Evolutionary conservation across 2,113 vertebrate species (phyloP), one percentile per base, ranked within the genome.

Genomic region (Cyprinodon variegatus): DNA sequence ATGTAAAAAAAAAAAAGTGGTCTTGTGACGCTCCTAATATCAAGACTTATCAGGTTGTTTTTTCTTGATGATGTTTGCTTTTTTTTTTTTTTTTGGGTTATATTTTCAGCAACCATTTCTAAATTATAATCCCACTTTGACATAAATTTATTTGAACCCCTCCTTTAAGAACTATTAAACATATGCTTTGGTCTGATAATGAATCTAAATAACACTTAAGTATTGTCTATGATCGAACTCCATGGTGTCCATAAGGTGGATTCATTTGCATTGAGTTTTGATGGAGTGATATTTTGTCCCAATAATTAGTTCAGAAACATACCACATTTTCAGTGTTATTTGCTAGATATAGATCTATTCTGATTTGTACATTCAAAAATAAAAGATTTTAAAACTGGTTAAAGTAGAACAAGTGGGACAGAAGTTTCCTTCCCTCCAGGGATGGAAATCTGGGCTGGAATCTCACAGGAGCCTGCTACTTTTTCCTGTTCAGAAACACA

Each of bases 381-480:
- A 36, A 4, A 67, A 41, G 37, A 53, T 62, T 17, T 5, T 50
- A 45, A 5, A 68, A n/a, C 39, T 22, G 0, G 36, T 3, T 37
- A 15, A 60, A 76, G 45, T 7, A 37, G 61, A 76, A 36, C 62
- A 43, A 68, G 69, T 2, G 40, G 71, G 70, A 41, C 48, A 65
- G 48, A 74, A 14, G 40, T 59, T 41, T 78, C 74, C 68, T 86
- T 38, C 29, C 60, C 72, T 79, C 39, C 65, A 75, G 37, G 45
- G 75, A 86, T 63, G 78, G 65, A 90, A 89, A 76, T 85, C 70
- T 70, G 64, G 8, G 9, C 74, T 84, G 91, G 93, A 95, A 94
- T 94, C 72, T 94, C 68, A 50, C 93, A 87, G 6, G 39, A 65
- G 37, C 15, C 14, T 92, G 93, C 48, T 65, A 92, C 40, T 69